Conservation (phyloP, 2,113 vertebrate genomes). For the Cichladusa arquata region DNA sequence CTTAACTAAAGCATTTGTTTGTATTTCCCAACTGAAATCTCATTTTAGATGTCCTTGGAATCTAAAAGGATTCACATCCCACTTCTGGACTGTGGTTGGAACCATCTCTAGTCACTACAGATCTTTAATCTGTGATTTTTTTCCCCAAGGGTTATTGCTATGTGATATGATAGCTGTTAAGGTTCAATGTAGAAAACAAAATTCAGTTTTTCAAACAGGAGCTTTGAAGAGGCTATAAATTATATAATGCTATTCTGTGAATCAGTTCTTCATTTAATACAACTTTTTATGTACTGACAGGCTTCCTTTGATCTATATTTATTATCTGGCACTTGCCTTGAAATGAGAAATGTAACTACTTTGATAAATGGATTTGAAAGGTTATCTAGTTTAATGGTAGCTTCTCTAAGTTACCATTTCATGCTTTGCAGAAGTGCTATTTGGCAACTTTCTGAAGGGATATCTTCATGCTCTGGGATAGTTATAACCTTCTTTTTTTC, state of each 20-base stretch:
- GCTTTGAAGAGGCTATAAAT: background rate
- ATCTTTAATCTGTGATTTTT: background rate
- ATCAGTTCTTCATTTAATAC: slow-evolving; percentile 4
- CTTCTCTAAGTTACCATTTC: slow-evolving; percentile 7
- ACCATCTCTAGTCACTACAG: background rate
- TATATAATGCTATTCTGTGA: background rate
- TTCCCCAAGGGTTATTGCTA: background rate
- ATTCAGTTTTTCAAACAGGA: background rate
- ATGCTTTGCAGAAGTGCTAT: background rate
- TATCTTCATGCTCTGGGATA: background rate
- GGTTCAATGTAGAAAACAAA: background rate
- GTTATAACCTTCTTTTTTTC: background rate
- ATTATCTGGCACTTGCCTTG: slow-evolving; percentile 18
- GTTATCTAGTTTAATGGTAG: slow-evolving; percentile 24
- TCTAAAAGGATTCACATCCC: background rate
- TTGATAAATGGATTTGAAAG: slow-evolving; percentile 43
- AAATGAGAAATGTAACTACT: slow-evolving; percentile 41
- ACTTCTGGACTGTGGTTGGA: background rate
- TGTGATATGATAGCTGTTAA: background rate
- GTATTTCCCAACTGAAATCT: background rate
- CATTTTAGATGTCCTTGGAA: background rate
- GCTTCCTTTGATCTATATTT: slow-evolving; percentile 54
- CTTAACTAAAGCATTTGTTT: background rate
- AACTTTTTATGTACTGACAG: background rate
- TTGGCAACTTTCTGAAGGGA: background rate